Base-by-base conservation (phyloP, 2,113 vertebrate species). In the Sylvietta virens region DNA sequence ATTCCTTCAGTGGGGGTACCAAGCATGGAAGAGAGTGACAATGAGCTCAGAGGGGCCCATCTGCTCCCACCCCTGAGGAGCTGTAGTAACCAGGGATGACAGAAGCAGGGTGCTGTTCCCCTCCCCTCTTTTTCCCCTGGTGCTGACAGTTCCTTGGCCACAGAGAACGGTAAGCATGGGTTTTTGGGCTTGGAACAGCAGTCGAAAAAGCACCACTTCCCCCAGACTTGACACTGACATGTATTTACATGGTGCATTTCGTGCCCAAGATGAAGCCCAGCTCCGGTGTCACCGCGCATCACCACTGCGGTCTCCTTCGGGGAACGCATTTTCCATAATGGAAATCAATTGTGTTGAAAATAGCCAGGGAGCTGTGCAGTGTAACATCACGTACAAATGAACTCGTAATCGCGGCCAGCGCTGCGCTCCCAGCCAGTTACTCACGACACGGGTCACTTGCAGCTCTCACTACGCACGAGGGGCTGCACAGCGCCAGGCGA, bases 351-450 rank as follows among this genome's bases (percentile, higher is more conserved):
- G 74, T 15, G 45, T 26, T 45, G n/a, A 56, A 67, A 64, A 30
- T 0, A 56, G 51, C 21, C 5, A 2, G 10, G 26, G 70, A 40
- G n/a, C 71, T 0, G 2, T 13, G 64, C 72, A 35, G 67, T 1
- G 2, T 8, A 67, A 18, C 69, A 12, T 19, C 60, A 4, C 3
- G 0, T 20, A 39, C 65, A 28, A 65, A 44, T 13, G 28, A 51
- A 31, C 56, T 10, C 1, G 5, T 1, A 14, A 20, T 16, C 0
- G 2, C 1, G 0, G 88, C 74, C 70, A 82, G 80, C 1, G 0
- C 82, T 0, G 0, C 0, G 3, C 74, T 76, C 27, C 1, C 1
- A 81, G 57, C 44, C 78, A 23, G 2, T 54, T 15, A 7, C 13
- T 67, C 69, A 9, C 31, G 20, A 30, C 87, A 31, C 4, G 24